Evolutionary conservation across 2,888 invertebrate genomes (phyloP).

Genomic region (Apotomis turbidana): DNA sequence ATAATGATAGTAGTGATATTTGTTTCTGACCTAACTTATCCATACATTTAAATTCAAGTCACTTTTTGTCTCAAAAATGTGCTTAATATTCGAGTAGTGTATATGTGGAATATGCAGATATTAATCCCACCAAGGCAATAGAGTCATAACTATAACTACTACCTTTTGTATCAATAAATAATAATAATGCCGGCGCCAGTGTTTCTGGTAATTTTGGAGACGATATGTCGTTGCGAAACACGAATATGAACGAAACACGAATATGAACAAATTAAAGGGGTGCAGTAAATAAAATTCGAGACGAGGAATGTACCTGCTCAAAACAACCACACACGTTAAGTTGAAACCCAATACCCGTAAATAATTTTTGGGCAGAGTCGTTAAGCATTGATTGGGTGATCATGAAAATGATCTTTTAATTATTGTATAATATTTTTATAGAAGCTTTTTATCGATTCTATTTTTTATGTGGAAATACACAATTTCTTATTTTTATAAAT

Average conservation of each 20-base stretch:
- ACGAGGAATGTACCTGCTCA: constrained; percentile 7
- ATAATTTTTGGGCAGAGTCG: not conserved
- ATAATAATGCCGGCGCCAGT: not conserved
- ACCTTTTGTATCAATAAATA: not conserved
- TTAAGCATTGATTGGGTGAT: not conserved
- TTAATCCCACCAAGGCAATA: not conserved
- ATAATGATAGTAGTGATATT: no score
- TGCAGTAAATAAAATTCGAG: not conserved
- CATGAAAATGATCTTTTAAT: no score
- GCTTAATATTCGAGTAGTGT: no score
- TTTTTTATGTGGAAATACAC: no score
- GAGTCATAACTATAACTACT: not conserved
- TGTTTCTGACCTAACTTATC: no score
- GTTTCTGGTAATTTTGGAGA: not conserved
- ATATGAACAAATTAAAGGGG: constrained; percentile 9
- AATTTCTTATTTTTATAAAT: no score
- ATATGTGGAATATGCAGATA: no score
- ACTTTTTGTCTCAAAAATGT: no score
- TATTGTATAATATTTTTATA: no score
- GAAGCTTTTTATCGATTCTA: no score
- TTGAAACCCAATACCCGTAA: not conserved
- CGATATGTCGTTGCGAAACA: not conserved
- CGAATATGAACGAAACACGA: constrained; percentile 5
- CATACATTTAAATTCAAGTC: no score
- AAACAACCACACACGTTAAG: constrained; percentile 10